Evolutionary conservation across 2,888 invertebrate genomes (phyloP).

Genomic region (Diachrysia chrysitis): DNA sequence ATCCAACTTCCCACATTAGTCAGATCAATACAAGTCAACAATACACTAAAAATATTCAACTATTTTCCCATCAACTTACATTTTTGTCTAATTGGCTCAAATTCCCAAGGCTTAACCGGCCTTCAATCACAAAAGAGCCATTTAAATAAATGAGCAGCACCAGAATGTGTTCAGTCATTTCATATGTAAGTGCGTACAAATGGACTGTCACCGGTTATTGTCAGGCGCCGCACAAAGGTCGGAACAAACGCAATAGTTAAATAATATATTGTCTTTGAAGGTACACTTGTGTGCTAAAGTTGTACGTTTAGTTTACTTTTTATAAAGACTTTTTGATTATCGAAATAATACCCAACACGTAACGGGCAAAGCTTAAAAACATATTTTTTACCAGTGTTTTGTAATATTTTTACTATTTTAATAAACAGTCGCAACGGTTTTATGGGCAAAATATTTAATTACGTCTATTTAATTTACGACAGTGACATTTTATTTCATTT

Average conservation of each 20-base stretch:
- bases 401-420: no score
- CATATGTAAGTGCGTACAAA: constrained; percentile 34
- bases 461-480: not conserved
- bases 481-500: not conserved
- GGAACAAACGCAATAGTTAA: constrained; percentile 17
- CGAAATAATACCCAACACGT: no score
- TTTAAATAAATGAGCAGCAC: constrained; percentile 24
- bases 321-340: not conserved
- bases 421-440: no score
- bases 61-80: constrained; percentile 32
- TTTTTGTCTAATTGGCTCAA: constrained; percentile 39
- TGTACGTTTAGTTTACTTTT: not conserved
- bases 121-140: constrained; percentile 44
- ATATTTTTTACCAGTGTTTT: no score
- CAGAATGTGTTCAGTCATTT: constrained; percentile 41
- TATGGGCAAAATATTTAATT: no score
- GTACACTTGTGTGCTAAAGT: constrained; percentile 30
- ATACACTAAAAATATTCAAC: constrained; percentile 4
- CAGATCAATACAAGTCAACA: constrained; percentile 7
- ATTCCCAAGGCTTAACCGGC: constrained; percentile 40
- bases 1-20: constrained; percentile 1
- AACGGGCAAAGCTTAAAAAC: no score
- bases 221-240: constrained; percentile 32
- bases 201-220: constrained; percentile 33
- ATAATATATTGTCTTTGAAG: constrained; percentile 10